Conservation (phyloP, 1,140 invertebrate species). For the Hyphantria cunea region DNA sequence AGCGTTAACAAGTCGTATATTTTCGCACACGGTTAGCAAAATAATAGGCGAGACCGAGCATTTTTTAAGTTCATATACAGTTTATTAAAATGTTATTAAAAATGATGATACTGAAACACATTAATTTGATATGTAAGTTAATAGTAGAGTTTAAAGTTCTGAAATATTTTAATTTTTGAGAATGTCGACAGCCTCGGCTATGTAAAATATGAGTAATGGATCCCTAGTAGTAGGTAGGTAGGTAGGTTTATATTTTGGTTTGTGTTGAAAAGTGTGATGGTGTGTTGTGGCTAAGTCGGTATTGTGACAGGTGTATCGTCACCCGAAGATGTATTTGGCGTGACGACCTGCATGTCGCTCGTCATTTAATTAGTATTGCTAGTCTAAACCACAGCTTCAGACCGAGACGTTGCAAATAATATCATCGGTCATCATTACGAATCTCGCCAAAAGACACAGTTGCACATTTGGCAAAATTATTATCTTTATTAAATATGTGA, state of each 20-base stretch:
- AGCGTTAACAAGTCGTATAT: slow-evolving; percentile 8
- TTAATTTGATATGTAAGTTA: too few relatives aligned
- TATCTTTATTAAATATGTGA: slow-evolving; percentile 12
- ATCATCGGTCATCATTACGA: slow-evolving; percentile 39
- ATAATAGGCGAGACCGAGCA: not conserved
- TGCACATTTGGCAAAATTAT: slow-evolving; percentile 16
- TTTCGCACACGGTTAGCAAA: slow-evolving; percentile 9
- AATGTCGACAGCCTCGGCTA: too few relatives aligned
- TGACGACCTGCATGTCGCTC: slow-evolving; percentile 35
- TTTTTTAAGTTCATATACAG: too few relatives aligned
- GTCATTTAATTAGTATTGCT: slow-evolving; percentile 42
- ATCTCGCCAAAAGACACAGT: slow-evolving; percentile 26
- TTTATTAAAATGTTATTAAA: too few relatives aligned
- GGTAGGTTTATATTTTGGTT: too few relatives aligned
- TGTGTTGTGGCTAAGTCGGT: slow-evolving; percentile 4
- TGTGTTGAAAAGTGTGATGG: too few relatives aligned
- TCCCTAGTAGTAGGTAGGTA: too few relatives aligned
- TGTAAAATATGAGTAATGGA: too few relatives aligned
- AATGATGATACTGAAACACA: too few relatives aligned
- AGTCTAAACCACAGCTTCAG: slow-evolving; percentile 26
- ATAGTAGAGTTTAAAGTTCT: too few relatives aligned
- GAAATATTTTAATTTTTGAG: too few relatives aligned
- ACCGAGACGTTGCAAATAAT: slow-evolving; percentile 35
- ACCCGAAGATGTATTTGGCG: slow-evolving; percentile 21
- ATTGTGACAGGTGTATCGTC: slow-evolving; percentile 41